A percentile compares a stretch with the other conserved stretches of the same genome.
Conservation (phyloP, 1,140 invertebrate species). For the Andricus grossulariae region DNA sequence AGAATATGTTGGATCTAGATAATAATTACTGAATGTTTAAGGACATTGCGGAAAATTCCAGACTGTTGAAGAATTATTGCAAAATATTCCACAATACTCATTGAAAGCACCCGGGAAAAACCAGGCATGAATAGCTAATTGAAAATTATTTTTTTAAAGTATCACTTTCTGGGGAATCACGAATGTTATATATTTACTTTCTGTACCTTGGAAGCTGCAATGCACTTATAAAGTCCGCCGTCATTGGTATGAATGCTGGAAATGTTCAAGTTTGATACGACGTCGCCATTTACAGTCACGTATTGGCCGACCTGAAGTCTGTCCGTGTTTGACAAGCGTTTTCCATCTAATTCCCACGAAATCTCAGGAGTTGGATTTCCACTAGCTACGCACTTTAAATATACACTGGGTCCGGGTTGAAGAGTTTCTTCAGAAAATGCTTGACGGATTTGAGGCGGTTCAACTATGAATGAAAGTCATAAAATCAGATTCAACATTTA, state of each 20-base stretch:
- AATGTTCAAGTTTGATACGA: constrained; percentile 95
- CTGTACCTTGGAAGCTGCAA: constrained; percentile 89
- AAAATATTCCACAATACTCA: too few species aligned
- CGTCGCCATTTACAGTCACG: constrained; percentile 91
- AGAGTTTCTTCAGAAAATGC: constrained; percentile 91
- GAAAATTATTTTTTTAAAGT: too few species aligned
- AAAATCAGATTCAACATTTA: too few species aligned
- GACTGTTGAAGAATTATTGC: too few species aligned
- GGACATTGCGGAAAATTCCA: too few species aligned
- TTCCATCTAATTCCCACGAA: constrained; percentile 94
- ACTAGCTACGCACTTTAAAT: constrained; percentile 87
- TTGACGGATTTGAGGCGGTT: constrained; percentile 91
- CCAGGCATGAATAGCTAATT: too few species aligned
- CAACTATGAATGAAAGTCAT: constrained; percentile 78
- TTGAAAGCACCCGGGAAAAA: too few species aligned
- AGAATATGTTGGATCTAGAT: too few species aligned
- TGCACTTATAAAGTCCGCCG: constrained; percentile 94
- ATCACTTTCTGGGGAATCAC: background rate
- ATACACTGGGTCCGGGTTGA: constrained; percentile 89
- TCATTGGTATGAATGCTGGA: constrained; percentile 94
- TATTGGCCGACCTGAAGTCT: constrained; percentile 90
- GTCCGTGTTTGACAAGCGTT: constrained; percentile 88
- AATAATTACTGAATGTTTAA: too few species aligned
- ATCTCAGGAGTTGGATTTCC: constrained; percentile 97
- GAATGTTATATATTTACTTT: constrained; percentile 14